Evolutionary conservation across 2,888 invertebrate genomes (phyloP).

Genomic region (Tenthredo scrophulariae): DNA sequence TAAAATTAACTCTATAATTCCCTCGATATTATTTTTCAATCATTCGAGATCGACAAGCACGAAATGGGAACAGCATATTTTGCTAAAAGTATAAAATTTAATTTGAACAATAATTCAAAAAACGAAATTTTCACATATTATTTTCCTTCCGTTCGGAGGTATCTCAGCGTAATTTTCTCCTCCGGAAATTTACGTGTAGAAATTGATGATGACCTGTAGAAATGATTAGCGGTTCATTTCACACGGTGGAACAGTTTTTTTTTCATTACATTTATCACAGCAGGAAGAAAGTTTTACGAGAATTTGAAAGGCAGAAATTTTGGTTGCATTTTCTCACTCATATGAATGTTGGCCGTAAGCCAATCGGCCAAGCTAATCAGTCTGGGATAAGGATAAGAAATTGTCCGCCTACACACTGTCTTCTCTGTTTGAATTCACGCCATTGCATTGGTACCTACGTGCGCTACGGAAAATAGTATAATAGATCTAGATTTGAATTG

Average conservation of each 20-base stretch:
- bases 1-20: not conserved
- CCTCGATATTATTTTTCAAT: not conserved
- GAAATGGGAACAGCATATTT: not conserved
- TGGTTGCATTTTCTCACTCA: not conserved
- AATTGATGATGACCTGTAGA: not conserved
- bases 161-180: not conserved
- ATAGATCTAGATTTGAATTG: too few relatives aligned
- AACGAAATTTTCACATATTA: not conserved
- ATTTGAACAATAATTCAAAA: not conserved
- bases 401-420: not conserved
- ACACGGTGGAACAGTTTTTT: not conserved
- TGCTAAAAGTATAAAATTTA: not conserved
- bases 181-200: not conserved
- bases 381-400: conserved; percentile 24
- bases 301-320: not conserved
- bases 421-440: not conserved
- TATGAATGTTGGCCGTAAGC: not conserved
- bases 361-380: not conserved
- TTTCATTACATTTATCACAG: not conserved
- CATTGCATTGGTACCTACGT: not conserved
- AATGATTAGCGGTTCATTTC: not conserved
- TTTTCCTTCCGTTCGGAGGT: not conserved
- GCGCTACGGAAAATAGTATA: not conserved
- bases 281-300: not conserved
- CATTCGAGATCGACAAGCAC: not conserved